Evolutionary conservation across 2,113 vertebrate species (phyloP).

Genomic region (Alexandromys fortis): DNA sequence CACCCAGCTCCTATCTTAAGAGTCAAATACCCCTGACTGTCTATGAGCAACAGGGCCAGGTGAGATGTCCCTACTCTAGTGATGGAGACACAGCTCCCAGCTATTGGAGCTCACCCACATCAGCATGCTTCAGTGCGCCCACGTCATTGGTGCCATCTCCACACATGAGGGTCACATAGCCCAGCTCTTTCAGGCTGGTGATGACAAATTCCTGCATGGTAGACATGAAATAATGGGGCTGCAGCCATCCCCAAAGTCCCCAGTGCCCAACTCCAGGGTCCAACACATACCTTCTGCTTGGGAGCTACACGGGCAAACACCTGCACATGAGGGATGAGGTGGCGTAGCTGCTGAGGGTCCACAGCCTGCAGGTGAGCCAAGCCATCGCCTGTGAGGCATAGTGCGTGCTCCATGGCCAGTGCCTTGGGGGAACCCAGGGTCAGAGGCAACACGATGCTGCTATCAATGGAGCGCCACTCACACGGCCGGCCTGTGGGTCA

Average conservation of each 20-base stretch:
- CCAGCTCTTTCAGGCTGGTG: slow-evolving; percentile 95
- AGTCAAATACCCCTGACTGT: neutral
- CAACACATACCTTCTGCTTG: slow-evolving; percentile 87
- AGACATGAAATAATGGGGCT: neutral
- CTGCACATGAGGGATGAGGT: slow-evolving; percentile 85
- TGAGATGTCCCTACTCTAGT: neutral
- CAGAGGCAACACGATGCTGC: slow-evolving; percentile 84
- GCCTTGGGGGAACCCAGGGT: slow-evolving; percentile 80
- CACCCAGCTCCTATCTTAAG: neutral
- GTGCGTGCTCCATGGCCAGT: slow-evolving; percentile 87
- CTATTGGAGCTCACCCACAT: slow-evolving; percentile 90
- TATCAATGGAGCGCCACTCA: slow-evolving; percentile 92
- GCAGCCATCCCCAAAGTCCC: accelerated
- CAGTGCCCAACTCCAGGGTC: neutral
- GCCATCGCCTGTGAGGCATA: slow-evolving; percentile 96
- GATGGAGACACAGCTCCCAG: neutral
- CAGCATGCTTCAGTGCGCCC: slow-evolving; percentile 96
- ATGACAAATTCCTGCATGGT: slow-evolving; percentile 94
- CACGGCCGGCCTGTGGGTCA: slow-evolving; percentile 85
- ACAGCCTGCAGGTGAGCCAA: slow-evolving; percentile 86
- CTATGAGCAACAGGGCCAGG: neutral
- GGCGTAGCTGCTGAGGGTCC: slow-evolving; percentile 77
- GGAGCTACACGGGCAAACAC: slow-evolving; percentile 89
- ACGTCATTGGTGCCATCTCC: slow-evolving; percentile 98
- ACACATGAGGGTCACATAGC: slow-evolving; percentile 96